These are phyloP conservation scores for Halcyon leucocephala DNA, from an alignment of 2,797 vertebrate genomes.

Conservation along the genomic window DNA sequence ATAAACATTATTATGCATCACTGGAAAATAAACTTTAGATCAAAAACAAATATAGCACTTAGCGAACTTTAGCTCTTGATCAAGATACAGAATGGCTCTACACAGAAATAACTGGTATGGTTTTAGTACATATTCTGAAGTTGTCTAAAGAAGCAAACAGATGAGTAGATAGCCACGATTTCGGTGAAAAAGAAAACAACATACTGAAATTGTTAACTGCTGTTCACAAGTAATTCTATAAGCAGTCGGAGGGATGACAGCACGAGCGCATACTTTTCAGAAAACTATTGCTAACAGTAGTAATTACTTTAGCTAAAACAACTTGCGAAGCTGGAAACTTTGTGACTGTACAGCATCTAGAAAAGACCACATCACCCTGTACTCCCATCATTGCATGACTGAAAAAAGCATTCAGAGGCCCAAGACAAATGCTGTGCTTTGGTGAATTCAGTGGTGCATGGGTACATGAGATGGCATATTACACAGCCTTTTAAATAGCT, in stretches of 20 bases:
- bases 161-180: background rate
- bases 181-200: background rate
- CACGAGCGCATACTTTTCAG: background rate
- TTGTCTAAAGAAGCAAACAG: background rate
- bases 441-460: background rate
- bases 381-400: fast-evolving
- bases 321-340: background rate
- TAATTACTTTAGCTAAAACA: background rate
- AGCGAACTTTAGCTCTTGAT: background rate
- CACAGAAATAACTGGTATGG: background rate
- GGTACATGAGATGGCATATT: background rate
- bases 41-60: background rate
- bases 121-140: background rate
- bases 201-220: background rate
- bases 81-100: background rate
- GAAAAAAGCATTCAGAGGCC: background rate
- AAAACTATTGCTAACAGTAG: background rate
- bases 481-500: background rate
- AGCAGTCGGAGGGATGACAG: background rate
- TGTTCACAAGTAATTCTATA: background rate
- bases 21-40: background rate
- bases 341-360: background rate
- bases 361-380: background rate
- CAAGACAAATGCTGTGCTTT: background rate
- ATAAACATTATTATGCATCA: background rate